Evolutionary conservation across 2,797 vertebrate species (phyloP).

Genomic region (Manis pentadactyla): DNA sequence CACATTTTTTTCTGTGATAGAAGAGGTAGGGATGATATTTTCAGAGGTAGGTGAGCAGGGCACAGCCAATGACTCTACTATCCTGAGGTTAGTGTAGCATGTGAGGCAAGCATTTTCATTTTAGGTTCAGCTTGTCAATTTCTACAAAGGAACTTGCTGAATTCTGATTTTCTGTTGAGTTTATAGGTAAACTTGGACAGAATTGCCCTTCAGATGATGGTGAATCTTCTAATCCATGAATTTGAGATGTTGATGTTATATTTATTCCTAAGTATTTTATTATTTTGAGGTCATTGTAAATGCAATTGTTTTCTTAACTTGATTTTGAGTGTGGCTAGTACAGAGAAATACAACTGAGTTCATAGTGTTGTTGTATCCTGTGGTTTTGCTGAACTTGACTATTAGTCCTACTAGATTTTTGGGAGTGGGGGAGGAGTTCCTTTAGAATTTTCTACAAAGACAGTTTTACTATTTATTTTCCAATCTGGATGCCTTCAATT

Average conservation of each 20-base stretch:
- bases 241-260: neutral
- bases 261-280: slow-evolving; percentile 1
- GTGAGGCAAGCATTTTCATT: neutral
- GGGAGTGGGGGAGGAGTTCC: neutral
- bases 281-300: neutral
- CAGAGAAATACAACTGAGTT: neutral
- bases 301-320: neutral
- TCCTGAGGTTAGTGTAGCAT: neutral
- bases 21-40: neutral
- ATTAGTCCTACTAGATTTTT: neutral
- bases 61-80: neutral
- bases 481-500: neutral
- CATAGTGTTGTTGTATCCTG: neutral
- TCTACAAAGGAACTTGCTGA: neutral
- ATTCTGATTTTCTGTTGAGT: neutral
- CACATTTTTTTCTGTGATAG: neutral
- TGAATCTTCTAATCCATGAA: neutral
- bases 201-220: neutral
- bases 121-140: neutral
- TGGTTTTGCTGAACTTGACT: neutral
- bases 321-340: neutral
- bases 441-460: neutral
- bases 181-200: neutral
- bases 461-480: neutral
- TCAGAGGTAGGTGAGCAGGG: neutral